phyloP scores from a whole-genome alignment of 2,888 invertebrate species.

The Caenorhabditis doughertyi region DNA sequence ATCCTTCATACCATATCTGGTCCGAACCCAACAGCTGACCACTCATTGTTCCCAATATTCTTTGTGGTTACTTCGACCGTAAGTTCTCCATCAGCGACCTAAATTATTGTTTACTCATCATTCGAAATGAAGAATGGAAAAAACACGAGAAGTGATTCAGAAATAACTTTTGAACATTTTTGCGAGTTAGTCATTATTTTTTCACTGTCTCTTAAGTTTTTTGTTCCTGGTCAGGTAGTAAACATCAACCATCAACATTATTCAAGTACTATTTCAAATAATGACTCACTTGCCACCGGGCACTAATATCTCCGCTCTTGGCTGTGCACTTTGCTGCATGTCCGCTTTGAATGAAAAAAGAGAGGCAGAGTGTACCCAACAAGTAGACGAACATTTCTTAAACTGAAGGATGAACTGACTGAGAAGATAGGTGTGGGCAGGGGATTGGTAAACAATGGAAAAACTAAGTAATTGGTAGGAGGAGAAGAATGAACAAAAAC shows the following conservation, averaged over 20 bases:
- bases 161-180: background rate
- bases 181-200: background rate
- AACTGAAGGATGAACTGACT: slow-evolving; percentile 26
- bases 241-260: background rate
- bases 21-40: slow-evolving; percentile 70
- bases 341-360: slow-evolving; percentile 9
- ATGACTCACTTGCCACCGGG: slow-evolving; percentile 68
- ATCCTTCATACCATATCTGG: slow-evolving; percentile 59
- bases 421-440: slow-evolving; percentile 19
- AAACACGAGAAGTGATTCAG: too few relatives aligned
- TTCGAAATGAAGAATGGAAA: background rate
- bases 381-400: slow-evolving; percentile 48
- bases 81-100: slow-evolving; percentile 66
- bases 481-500: slow-evolving; percentile 32
- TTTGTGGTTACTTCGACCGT: slow-evolving; percentile 68
- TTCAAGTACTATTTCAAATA: background rate
- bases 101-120: background rate
- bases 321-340: slow-evolving; percentile 64
- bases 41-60: slow-evolving; percentile 73
- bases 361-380: slow-evolving; percentile 37
- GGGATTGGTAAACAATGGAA: slow-evolving; percentile 30
- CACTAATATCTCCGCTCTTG: slow-evolving; percentile 63
- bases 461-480: slow-evolving; percentile 25
- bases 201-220: background rate
- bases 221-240: background rate